Evolutionary conservation across 1,140 invertebrate genomes (phyloP).

Genomic region (Hylaeus volcanicus): DNA sequence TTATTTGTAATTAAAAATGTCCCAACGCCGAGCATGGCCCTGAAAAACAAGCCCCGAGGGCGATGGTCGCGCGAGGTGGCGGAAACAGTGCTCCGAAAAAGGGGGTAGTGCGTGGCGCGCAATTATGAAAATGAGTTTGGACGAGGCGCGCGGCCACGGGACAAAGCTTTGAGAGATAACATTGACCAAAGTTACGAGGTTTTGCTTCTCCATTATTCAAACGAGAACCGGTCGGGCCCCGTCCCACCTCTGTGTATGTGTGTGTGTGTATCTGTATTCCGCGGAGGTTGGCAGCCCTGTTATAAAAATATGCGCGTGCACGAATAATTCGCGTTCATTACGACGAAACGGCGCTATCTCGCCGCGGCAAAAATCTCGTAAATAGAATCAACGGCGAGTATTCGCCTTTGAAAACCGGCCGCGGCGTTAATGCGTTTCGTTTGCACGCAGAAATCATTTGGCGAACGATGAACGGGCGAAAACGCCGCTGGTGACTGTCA

Average conservation of each 20-base stretch:
- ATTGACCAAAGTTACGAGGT: constrained; percentile 68
- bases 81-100: constrained; percentile 31
- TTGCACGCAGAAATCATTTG: no score
- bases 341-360: constrained; percentile 2
- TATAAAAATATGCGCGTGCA: constrained; percentile 45
- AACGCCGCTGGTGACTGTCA: no score
- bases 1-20: constrained; percentile 59
- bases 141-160: constrained; percentile 49
- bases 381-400: constrained; percentile 32
- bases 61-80: constrained; percentile 17
- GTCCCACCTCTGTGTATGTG: not conserved
- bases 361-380: constrained; percentile 12
- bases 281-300: not conserved
- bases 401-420: not conserved
- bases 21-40: constrained; percentile 45
- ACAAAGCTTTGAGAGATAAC: constrained; percentile 69
- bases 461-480: no score
- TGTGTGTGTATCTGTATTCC: constrained; percentile 20
- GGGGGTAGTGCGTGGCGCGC: constrained; percentile 51
- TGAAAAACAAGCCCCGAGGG: constrained; percentile 13
- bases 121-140: constrained; percentile 70
- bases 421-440: no score
- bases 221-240: constrained; percentile 53
- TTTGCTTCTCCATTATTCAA: constrained; percentile 68
- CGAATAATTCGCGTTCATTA: constrained; percentile 59